phyloP scores from a whole-genome alignment of 2,113 vertebrate genomes.

The Cygnus atratus region DNA sequence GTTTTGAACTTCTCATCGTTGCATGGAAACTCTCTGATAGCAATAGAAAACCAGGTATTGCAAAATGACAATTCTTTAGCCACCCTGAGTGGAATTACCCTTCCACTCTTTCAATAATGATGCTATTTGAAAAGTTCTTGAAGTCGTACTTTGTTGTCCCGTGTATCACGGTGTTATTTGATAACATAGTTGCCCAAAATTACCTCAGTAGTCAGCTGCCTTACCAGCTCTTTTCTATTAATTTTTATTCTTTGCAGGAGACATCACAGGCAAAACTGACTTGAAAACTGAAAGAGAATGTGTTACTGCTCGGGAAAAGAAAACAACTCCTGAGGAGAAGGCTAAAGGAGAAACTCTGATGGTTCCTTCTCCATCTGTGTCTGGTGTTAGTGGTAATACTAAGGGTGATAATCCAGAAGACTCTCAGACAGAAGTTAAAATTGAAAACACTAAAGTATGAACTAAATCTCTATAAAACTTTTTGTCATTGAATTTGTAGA shows the following conservation, averaged over 20 bases:
- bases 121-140: not conserved
- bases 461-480: not conserved
- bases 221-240: not conserved
- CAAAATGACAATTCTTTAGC: not conserved
- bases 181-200: not conserved
- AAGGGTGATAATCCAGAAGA: slow-evolving; percentile 81
- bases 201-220: not conserved
- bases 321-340: slow-evolving; percentile 82
- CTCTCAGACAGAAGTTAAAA: slow-evolving; percentile 83
- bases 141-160: not conserved
- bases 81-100: not conserved
- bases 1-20: not conserved
- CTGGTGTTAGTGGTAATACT: slow-evolving; percentile 79
- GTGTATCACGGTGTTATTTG: not conserved
- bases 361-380: slow-evolving; percentile 85
- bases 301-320: slow-evolving; percentile 84
- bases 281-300: slow-evolving; percentile 74
- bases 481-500: not conserved
- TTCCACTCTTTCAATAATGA: not conserved
- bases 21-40: not conserved
- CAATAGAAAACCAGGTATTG: not conserved
- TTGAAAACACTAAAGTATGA: slow-evolving; percentile 81
- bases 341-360: slow-evolving; percentile 80
- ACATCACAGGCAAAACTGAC: not conserved
- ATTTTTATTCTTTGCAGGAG: not conserved